Evolutionary conservation across 2,888 invertebrate genomes (phyloP).

Genomic region (Lasioglossum lativentre): DNA sequence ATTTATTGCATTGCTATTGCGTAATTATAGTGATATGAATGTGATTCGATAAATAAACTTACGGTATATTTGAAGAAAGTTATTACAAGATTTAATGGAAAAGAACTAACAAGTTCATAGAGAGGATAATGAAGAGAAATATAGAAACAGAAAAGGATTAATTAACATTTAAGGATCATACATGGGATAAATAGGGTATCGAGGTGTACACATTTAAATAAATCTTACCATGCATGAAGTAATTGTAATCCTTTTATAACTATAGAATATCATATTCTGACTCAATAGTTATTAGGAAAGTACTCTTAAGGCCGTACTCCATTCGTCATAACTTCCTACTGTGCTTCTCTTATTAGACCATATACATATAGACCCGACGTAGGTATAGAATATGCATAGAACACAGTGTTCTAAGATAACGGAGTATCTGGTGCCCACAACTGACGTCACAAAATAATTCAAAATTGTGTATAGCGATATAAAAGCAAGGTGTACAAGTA

Average conservation of each 20-base stretch:
- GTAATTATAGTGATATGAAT: not conserved
- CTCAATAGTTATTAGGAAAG: not conserved
- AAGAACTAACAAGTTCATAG: not conserved
- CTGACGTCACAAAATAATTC: too few relatives aligned
- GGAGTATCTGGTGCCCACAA: too few relatives aligned
- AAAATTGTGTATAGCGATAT: too few relatives aligned
- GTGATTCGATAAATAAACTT: not conserved
- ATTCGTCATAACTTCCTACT: too few relatives aligned
- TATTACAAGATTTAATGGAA: not conserved
- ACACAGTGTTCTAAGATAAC: too few relatives aligned
- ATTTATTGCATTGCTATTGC: not conserved
- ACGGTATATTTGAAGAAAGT: not conserved
- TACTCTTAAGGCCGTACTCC: not conserved
- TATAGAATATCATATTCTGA: not conserved
- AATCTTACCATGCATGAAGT: not conserved
- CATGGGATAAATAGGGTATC: not conserved
- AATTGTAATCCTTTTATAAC: not conserved
- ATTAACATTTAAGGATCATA: not conserved
- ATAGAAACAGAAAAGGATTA: not conserved
- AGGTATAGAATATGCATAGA: too few relatives aligned
- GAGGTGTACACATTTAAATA: not conserved
- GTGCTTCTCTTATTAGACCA: too few relatives aligned
- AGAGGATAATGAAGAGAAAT: not conserved
- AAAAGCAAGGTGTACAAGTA: too few relatives aligned
- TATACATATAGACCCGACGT: too few relatives aligned